phyloP scores from a whole-genome alignment of 2,888 invertebrate genomes.

The Aspidiotus destructor region DNA sequence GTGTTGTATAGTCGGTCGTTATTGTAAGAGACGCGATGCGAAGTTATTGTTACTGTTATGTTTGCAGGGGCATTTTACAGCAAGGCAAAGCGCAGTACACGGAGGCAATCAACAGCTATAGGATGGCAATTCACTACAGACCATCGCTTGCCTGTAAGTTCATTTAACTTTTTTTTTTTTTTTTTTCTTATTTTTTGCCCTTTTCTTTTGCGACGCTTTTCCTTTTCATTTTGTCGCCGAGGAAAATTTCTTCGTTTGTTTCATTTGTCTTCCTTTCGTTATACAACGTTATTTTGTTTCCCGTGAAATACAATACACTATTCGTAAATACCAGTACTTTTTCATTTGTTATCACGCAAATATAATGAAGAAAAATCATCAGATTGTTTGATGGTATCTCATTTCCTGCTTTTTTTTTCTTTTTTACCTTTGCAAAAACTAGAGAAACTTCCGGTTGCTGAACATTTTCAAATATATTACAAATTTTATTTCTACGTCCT shows the following conservation, averaged over 20 bases:
- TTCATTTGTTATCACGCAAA: no score
- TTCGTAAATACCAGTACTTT: background rate
- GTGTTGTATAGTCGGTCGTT: slow-evolving; percentile 1
- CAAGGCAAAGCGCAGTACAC: slow-evolving; percentile 79
- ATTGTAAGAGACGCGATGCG: slow-evolving; percentile 10
- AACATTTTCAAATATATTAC: no score
- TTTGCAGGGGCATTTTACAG: slow-evolving; percentile 78
- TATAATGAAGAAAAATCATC: no score
- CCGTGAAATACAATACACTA: background rate
- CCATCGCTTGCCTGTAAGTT: slow-evolving; percentile 84
- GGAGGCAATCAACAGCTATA: slow-evolving; percentile 82
- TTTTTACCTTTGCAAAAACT: background rate
- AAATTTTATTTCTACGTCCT: no score
- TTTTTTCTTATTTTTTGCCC: slow-evolving; percentile 9
- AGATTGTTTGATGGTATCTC: no score
- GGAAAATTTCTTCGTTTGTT: background rate
- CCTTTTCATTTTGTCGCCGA: background rate
- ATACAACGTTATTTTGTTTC: background rate
- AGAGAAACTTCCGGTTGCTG: background rate
- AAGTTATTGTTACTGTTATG: slow-evolving; percentile 39
- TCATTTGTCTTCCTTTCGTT: slow-evolving; percentile 6
- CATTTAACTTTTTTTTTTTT: slow-evolving; percentile 14
- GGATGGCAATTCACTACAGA: slow-evolving; percentile 82
- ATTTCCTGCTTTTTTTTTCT: no score
- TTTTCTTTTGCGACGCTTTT: background rate